Base-by-base conservation (phyloP, 2,113 vertebrate species). In the Ochotona princeps region DNA sequence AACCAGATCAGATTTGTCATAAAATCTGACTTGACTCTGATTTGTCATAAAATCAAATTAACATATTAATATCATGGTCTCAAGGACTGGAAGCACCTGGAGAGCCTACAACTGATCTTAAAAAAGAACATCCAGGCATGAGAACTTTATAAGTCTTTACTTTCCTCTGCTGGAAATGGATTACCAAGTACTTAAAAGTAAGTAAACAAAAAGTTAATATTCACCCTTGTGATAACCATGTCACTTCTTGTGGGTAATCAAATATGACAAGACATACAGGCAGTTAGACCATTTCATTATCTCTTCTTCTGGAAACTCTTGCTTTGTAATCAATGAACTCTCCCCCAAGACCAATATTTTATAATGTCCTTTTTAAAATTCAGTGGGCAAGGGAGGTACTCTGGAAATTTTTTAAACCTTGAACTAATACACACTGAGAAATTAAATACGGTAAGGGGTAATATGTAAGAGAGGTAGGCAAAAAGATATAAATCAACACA, bases 1-100 rank as follows among this genome's bases (percentile, higher is more conserved):
- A 92, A 94, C 49, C 21, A 89, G 38, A 73, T 70, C 23, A 89
- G 72, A 80, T 44, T 78, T 81, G 38, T 90, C 49, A 92, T 54
- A 51, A 87, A 90, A 51, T n/a, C 49, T 69, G 30, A 83, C 13
- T 90, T 89, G 28, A 81, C 61, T 89, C 23, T 91, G 88, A n/a
- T n/a, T n/a, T n/a, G n/a, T n/a, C n/a, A n/a, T n/a, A 90, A 66
- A 60, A 44, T 90, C 44, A 90, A 92, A 83, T 65, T 60, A 15
- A 51, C 28, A 80, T 38, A 15, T 74, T 78, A 82, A 72, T 86
- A 35, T 82, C 80, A 92, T 23, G 35, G 25, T 79, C 70, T 86
- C 26, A 83, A 74, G 28, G 26, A 93, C 5, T 65, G 38, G 13
- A 89, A 91, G 35, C 69, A 86, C 60, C 23, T 79, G 51, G 49